phyloP scores from a whole-genome alignment of 2,888 invertebrate species.

The Lithophane leautieri region DNA sequence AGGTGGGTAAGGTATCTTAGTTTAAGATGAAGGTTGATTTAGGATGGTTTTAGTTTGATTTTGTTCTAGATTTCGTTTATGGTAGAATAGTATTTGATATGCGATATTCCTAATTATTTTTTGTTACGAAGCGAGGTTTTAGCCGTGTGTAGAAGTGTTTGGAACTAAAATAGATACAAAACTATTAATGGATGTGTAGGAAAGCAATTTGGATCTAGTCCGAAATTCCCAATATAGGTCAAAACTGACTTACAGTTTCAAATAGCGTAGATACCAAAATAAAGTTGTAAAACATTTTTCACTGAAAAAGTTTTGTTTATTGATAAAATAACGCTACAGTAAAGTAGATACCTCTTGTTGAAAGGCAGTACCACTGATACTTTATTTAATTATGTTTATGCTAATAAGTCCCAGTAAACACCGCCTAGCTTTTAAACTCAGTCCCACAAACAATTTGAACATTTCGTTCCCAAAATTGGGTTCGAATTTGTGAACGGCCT shows the following conservation, averaged over 20 bases:
- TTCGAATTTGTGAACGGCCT: slow-evolving; percentile 23
- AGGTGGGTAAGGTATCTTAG: slow-evolving; percentile 66
- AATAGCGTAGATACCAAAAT: not conserved
- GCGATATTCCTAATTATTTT: not conserved
- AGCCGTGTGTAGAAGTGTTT: not conserved
- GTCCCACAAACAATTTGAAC: slow-evolving; percentile 53
- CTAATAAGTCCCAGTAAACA: slow-evolving; percentile 47
- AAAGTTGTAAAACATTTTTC: not conserved
- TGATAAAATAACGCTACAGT: not conserved
- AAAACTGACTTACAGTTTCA: slow-evolving; percentile 1
- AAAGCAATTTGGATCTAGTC: not conserved
- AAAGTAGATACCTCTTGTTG: slow-evolving; percentile 5
- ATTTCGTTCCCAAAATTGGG: slow-evolving; percentile 29
- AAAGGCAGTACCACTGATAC: slow-evolving; percentile 6
- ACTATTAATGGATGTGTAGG: not conserved
- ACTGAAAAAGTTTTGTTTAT: not conserved
- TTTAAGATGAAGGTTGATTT: slow-evolving; percentile 60
- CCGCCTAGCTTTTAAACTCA: slow-evolving; percentile 49
- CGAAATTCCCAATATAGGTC: not conserved
- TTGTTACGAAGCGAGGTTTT: not conserved
- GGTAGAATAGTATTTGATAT: not conserved
- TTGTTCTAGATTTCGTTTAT: not conserved
- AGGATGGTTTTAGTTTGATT: slow-evolving; percentile 10
- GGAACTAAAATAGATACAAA: slow-evolving; percentile 7
- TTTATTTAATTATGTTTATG: slow-evolving; percentile 54